phyloP scores from a whole-genome alignment of 2,113 vertebrate genomes.

The Loxodonta africana region DNA sequence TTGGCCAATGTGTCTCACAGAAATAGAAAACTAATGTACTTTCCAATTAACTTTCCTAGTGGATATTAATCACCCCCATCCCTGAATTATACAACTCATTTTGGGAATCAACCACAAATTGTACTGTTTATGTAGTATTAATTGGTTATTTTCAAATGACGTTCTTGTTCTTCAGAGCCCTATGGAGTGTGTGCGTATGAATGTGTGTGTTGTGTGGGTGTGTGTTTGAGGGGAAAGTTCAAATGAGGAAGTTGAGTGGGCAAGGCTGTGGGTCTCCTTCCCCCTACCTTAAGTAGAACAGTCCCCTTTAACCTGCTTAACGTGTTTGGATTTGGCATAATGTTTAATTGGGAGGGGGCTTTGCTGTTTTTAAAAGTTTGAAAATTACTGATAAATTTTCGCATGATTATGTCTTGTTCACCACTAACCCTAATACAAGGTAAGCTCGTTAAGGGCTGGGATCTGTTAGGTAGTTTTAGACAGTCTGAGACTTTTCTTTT shows the following conservation, averaged over 20 bases:
- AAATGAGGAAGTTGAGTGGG: not conserved
- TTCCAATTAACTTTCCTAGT: not conserved
- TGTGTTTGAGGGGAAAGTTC: not conserved
- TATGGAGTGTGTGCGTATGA: not conserved
- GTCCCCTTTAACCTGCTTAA: slow-evolving; percentile 2
- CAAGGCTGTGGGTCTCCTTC: not conserved
- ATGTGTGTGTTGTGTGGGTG: not conserved
- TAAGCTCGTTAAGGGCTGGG: not conserved
- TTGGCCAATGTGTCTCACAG: not conserved
- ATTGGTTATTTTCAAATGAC: not conserved
- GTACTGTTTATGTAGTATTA: not conserved
- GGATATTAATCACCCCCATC: not conserved
- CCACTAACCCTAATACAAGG: not conserved
- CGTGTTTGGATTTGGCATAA: not conserved
- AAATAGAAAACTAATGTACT: not conserved
- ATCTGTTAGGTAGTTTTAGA: not conserved
- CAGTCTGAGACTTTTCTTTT: not conserved
- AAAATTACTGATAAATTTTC: not conserved
- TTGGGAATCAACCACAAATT: not conserved
- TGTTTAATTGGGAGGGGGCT: not conserved
- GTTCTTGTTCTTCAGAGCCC: not conserved
- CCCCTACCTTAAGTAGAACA: not conserved
- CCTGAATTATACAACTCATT: not conserved
- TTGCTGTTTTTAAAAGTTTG: not conserved
- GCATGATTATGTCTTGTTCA: not conserved